A percentile compares a stretch with the other conserved stretches of the same genome.
These are phyloP conservation scores for Triops cancriformis DNA, from an alignment of 1,140 invertebrate species.

Conservation along the genomic window DNA sequence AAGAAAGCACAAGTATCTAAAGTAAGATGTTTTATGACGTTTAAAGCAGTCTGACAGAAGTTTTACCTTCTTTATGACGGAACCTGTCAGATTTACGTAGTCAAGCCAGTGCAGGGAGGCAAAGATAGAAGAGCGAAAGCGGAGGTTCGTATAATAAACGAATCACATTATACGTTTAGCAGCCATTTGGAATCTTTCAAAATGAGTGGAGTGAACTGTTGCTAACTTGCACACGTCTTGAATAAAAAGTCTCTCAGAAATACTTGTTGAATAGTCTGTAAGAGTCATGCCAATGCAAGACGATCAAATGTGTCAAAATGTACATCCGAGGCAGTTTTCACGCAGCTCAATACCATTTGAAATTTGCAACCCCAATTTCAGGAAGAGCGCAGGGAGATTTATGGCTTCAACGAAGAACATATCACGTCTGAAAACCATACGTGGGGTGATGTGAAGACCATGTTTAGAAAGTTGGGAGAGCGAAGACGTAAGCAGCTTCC, in stretches of 20 bases:
- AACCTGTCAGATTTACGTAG: neutral
- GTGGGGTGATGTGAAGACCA: neutral
- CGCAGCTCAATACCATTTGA: too few relatives aligned
- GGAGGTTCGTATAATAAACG: neutral
- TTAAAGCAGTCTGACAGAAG: neutral
- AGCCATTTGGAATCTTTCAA: neutral
- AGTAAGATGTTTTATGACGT: neutral
- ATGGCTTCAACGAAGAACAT: too few relatives aligned
- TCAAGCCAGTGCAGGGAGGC: neutral
- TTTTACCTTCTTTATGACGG: neutral
- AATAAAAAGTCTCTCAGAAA: too few relatives aligned
- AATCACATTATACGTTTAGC: neutral
- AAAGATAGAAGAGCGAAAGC: neutral
- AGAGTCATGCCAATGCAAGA: too few relatives aligned
- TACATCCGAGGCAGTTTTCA: too few relatives aligned
- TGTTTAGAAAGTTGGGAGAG: neutral
- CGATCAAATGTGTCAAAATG: too few relatives aligned
- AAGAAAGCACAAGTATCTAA: too few relatives aligned
- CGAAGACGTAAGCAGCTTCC: neutral
- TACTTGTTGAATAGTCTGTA: too few relatives aligned
- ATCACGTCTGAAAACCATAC: neutral
- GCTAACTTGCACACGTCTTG: neutral
- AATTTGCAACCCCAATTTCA: too few relatives aligned
- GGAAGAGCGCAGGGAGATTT: too few relatives aligned
- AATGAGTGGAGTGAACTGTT: neutral